Base-by-base conservation (phyloP, 2,113 vertebrate species). In the Xenopus borealis region DNA sequence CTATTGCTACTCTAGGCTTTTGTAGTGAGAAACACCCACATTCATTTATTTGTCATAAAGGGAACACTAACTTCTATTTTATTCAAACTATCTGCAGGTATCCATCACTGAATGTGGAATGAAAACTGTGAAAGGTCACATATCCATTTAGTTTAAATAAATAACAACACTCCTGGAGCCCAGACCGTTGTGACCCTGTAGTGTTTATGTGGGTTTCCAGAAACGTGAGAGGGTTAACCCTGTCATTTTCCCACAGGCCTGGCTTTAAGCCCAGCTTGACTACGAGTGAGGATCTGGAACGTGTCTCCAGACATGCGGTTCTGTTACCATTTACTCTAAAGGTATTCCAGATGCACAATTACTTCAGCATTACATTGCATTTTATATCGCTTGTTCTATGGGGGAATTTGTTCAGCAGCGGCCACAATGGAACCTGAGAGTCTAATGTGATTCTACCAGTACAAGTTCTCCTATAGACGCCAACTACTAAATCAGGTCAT, bases 71-170 rank as follows among this genome's bases (percentile, higher is more conserved):
- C 33, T 40, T 40, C 58, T 1, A 3, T 61, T 23, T 23, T 20
- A 18, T 59, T 27, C 23, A 59, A 61, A 61, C 10, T 11, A 12
- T 16, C 10, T 61, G 9, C 10, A 12, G 13, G 58, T 20, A 4
- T 19, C 33, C 10, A 12, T 61, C 19, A 23, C 19, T 61, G 18
- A 18, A 23, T 20, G 19, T 61, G 13, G 58, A 61, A 14, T 23
- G 58, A 61, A 61, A 61, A 9, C 58, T 23, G 58, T 23, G 10
- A 61, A 20, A 23, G 18, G 20, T 61, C 20, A 61, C 20, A 13
- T 23, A 23, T 61, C 58, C 58, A 61, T 61, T 61, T 27, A 12
- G 20, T 20, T 61, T 61, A 27, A 61, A 61, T 61, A 61, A 61
- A 61, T 61, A 61, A 61, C 18, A n/a, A 0, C 18, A 61, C 10